Base-by-base conservation (phyloP, 1,140 invertebrate genomes). In the Bombus superbus region DNA sequence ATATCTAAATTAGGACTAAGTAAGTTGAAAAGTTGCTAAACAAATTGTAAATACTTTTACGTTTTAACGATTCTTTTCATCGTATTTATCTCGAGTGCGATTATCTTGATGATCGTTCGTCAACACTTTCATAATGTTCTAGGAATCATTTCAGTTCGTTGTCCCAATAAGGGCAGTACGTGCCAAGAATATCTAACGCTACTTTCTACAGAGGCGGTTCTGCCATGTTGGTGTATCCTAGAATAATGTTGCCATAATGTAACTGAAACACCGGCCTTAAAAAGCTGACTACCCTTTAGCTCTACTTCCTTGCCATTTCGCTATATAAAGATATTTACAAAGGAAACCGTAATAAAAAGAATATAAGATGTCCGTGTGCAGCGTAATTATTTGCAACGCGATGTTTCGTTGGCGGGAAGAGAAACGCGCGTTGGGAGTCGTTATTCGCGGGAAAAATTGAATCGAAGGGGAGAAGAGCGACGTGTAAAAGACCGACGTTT, bases 101-200 rank as follows among this genome's bases (percentile, higher is more conserved):
- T 32, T 32, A 32, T 76, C 47, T 38, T 59, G 35, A 57, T 4
- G 47, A 76, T 76, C 35, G 32, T 76, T 28, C 47, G 28, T 76
- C 74, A 76, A 57, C 74, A 76, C 47, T 57, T 76, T 22, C 74
- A 76, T 76, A 76, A 76, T 76, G 22, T 76, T 76, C 74, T 40
- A 59, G 47, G 74, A 76, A 76, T 76, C 74, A 57, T 76, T 76
- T 76, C 74, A 76, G 74, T 76, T 76, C 74, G 74, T 76, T 73
- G 71, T 15, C 42, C 57, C 32, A 53, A 53, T 76, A 76, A 57
- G 47, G 35, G 13, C 47, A 59, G 74, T 76, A 76, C 74, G 74
- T 76, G 74, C 74, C 47, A n/a, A 10, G 74, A 76, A 57, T 76
- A 76, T 76, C 28, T 38, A 57, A 38, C 32, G 9, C 8, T 44